Conservation (phyloP, 2,888 invertebrate genomes). For the Scaptodrosophila latifasciaeformis region DNA sequence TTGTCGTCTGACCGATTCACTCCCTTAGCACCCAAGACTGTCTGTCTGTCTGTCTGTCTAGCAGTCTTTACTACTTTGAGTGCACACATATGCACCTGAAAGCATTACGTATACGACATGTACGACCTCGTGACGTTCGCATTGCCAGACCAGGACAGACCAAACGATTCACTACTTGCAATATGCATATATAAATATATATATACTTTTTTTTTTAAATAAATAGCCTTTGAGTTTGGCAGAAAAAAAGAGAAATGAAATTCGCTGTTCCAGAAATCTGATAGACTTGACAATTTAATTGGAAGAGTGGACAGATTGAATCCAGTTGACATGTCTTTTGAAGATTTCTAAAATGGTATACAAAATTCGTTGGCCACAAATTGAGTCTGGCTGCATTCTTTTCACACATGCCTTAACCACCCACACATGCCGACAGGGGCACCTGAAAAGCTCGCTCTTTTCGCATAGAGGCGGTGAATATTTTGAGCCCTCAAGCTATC, state of each 20-base stretch:
- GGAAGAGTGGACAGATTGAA: too few relatives aligned
- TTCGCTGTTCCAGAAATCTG: constrained; percentile 4
- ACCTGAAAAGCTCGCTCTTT: too few relatives aligned
- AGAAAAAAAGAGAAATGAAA: constrained; percentile 3
- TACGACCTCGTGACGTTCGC: not conserved
- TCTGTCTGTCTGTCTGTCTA: not conserved
- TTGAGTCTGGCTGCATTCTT: constrained; percentile 41
- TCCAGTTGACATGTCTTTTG: too few relatives aligned
- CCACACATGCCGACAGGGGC: constrained; percentile 14
- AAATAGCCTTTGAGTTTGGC: too few relatives aligned
- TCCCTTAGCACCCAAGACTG: not conserved
- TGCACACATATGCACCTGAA: constrained; percentile 46
- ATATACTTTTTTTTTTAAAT: too few relatives aligned
- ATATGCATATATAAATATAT: too few relatives aligned
- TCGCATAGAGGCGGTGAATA: too few relatives aligned
- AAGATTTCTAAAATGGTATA: too few relatives aligned
- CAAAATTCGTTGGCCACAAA: not conserved
- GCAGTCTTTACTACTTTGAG: constrained; percentile 22
- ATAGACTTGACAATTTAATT: not conserved
- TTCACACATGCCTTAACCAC: constrained; percentile 58
- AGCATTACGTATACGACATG: constrained; percentile 58
- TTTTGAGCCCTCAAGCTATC: constrained; percentile 61
- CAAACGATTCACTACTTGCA: too few relatives aligned
- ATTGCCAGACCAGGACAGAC: too few relatives aligned
- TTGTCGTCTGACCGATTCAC: too few relatives aligned